phyloP scores from a whole-genome alignment of 2,888 invertebrate species.

The Panzeria rudis region DNA sequence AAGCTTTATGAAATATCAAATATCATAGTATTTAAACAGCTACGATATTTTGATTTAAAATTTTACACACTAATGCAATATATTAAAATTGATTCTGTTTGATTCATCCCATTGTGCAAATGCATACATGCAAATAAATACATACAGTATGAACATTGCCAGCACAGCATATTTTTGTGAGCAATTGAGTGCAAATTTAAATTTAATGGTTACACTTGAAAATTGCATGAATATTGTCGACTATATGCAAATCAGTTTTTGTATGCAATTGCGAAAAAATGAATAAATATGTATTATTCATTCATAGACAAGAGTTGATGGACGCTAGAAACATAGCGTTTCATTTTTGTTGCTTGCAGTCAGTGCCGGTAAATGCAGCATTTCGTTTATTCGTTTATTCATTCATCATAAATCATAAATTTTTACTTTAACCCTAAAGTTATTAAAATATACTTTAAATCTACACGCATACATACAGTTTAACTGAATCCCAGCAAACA shows the following conservation, averaged over 20 bases:
- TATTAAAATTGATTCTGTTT: neutral
- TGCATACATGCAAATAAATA: slow-evolving; percentile 46
- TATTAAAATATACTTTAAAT: slow-evolving; percentile 50
- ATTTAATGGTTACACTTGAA: slow-evolving; percentile 59
- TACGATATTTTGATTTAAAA: neutral
- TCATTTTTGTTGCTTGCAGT: neutral
- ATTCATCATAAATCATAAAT: slow-evolving; percentile 58
- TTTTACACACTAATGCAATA: neutral
- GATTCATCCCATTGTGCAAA: slow-evolving; percentile 4
- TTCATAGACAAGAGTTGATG: slow-evolving; percentile 2
- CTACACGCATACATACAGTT: neutral
- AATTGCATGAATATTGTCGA: slow-evolving; percentile 31
- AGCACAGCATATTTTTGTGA: slow-evolving; percentile 76
- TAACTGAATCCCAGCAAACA: neutral
- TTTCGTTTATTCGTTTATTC: slow-evolving; percentile 32
- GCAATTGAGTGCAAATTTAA: slow-evolving; percentile 59
- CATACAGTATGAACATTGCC: slow-evolving; percentile 57
- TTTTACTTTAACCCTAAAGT: slow-evolving; percentile 47
- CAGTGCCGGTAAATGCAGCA: slow-evolving; percentile 24
- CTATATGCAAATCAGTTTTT: neutral
- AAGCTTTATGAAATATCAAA: neutral
- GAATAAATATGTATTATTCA: neutral
- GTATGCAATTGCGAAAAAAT: neutral
- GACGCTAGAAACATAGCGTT: neutral
- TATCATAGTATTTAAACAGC: too few relatives aligned